A percentile compares a stretch with the other conserved stretches of the same genome.
Evolutionary conservation across 2,797 vertebrate genomes (phyloP).

Genomic region (Myotis vivesi): DNA sequence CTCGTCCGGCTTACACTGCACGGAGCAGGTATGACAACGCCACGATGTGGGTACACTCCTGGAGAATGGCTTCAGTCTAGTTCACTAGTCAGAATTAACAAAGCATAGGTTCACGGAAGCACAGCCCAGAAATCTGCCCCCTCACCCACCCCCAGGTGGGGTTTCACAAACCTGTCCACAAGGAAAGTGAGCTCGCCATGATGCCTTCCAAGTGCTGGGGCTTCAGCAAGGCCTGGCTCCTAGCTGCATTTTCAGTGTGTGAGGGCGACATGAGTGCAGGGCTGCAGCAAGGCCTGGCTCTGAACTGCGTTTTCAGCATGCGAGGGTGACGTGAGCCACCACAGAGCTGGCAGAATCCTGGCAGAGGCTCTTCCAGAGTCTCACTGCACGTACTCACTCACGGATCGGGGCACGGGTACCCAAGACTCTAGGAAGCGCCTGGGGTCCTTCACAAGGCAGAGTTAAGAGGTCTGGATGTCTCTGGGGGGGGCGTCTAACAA

Average conservation of each 20-base stretch:
- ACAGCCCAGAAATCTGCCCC: not conserved
- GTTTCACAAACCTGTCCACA: not conserved
- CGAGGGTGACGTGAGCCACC: not conserved
- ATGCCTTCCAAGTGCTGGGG: accelerated
- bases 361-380: not conserved
- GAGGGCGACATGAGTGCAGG: not conserved
- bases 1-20: not conserved
- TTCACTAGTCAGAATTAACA: not conserved
- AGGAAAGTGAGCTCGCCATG: not conserved
- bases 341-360: not conserved
- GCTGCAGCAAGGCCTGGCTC: not conserved
- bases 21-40: not conserved
- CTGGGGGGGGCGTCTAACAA: not conserved
- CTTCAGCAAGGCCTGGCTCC: not conserved
- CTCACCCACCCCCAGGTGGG: not conserved
- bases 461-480: not conserved
- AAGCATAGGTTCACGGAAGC: not conserved
- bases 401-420: not conserved
- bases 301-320: not conserved
- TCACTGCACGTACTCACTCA: not conserved
- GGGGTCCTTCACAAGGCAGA: not conserved
- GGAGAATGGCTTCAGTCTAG: not conserved
- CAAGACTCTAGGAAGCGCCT: not conserved
- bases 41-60: not conserved
- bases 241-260: too few relatives aligned